Evolutionary conservation across 1,140 invertebrate species (phyloP).

Genomic region (Anastrepha ludens): DNA sequence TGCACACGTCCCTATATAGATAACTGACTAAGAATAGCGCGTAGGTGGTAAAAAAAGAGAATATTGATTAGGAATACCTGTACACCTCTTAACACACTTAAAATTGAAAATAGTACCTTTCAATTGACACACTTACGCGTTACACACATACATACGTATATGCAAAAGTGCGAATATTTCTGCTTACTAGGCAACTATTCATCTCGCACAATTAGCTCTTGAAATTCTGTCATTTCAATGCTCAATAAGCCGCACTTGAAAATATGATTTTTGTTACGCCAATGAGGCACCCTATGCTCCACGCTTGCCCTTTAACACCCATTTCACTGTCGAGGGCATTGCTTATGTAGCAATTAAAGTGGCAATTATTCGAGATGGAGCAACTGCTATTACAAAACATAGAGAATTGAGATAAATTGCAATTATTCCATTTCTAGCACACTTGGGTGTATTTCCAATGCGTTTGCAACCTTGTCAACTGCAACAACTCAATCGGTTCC

Average conservation of each 20-base stretch:
- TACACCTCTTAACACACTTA: too few relatives aligned
- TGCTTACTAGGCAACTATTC: not conserved
- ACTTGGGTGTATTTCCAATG: not conserved
- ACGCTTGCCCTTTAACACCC: not conserved
- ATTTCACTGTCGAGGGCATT: not conserved
- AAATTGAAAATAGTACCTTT: too few relatives aligned
- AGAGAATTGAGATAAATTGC: not conserved
- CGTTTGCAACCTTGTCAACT: too few relatives aligned
- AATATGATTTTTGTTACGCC: constrained; percentile 18
- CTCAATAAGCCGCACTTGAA: constrained; percentile 27
- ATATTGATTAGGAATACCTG: too few relatives aligned
- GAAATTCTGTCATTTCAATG: constrained; percentile 13
- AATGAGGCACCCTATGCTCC: not conserved
- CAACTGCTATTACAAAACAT: not conserved
- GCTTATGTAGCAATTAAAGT: constrained; percentile 29
- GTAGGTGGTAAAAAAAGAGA: too few relatives aligned
- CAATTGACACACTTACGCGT: not conserved
- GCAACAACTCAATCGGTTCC: too few relatives aligned
- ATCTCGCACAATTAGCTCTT: not conserved
- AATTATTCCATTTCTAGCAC: not conserved
- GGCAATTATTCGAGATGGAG: constrained; percentile 26
- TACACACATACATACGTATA: not conserved
- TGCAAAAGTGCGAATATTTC: too few relatives aligned
- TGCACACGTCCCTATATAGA: not conserved
- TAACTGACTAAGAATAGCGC: too few relatives aligned